phyloP scores from a whole-genome alignment of 2,888 invertebrate species.

The Arenicola marina region DNA sequence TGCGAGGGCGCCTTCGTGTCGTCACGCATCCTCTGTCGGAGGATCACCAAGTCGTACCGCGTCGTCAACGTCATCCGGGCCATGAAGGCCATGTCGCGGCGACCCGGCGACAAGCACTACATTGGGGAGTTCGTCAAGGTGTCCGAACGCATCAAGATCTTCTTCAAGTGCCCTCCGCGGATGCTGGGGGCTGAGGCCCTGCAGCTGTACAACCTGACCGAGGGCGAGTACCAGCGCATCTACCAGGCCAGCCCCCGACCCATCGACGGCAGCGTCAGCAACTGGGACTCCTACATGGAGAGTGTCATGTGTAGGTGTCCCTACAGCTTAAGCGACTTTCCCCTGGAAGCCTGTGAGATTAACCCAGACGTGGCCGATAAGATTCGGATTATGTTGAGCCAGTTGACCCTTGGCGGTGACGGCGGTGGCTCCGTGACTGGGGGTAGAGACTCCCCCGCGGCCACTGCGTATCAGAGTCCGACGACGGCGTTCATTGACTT shows the following conservation, averaged over 20 bases:
- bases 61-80: constrained; percentile 1
- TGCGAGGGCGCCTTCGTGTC: constrained; percentile 21
- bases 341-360: background rate
- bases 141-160: constrained; percentile 14
- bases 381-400: background rate
- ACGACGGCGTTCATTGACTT: no score
- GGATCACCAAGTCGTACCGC: background rate
- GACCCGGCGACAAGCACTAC: background rate
- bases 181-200: constrained; percentile 11
- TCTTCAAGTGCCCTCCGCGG: constrained; percentile 21
- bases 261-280: constrained; percentile 7
- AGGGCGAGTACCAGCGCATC: constrained; percentile 6
- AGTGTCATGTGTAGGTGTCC: constrained; percentile 6
- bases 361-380: background rate
- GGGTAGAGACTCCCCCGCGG: no score
- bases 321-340: background rate
- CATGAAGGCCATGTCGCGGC: constrained; percentile 10
- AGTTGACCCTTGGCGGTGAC: no score
- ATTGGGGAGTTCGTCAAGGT: constrained; percentile 8
- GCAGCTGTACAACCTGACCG: constrained; percentile 8
- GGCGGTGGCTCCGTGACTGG: no score
- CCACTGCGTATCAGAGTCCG: no score
- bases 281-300: constrained; percentile 16
- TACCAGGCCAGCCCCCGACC: constrained; percentile 18
- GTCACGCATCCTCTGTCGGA: constrained; percentile 13